Conservation (phyloP, 2,888 invertebrate genomes). For the Helobdella robusta region DNA sequence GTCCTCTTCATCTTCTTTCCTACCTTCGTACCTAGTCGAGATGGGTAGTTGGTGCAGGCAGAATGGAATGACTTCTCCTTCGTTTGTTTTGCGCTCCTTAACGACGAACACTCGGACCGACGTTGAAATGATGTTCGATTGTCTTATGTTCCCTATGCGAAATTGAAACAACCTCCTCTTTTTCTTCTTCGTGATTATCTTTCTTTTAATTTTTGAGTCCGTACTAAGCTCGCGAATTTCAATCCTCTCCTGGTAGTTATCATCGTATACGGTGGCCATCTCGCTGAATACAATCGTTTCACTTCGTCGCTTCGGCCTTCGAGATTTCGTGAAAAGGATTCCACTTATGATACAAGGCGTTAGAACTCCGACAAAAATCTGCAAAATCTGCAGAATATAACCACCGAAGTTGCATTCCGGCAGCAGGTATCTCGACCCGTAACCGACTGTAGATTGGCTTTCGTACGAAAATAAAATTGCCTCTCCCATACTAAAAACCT, state of each 20-base stretch:
- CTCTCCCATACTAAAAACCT: background rate
- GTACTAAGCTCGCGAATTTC: no score
- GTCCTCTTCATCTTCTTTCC: background rate
- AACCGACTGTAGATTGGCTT: slow-evolving; percentile 10
- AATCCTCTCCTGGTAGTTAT: background rate
- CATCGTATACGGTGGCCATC: slow-evolving; percentile 7
- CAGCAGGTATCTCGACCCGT: slow-evolving; percentile 10
- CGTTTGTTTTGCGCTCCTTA: slow-evolving; percentile 10
- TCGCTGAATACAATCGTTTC: slow-evolving; percentile 12
- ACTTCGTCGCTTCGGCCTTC: background rate
- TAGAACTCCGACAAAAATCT: slow-evolving; percentile 10
- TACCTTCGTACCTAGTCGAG: background rate
- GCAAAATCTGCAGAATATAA: background rate
- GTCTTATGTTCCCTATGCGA: slow-evolving; percentile 15
- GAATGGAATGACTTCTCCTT: slow-evolving; percentile 17
- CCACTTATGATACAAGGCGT: background rate
- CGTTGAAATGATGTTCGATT: slow-evolving; percentile 3
- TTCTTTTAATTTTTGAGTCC: background rate
- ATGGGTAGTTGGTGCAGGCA: slow-evolving; percentile 13
- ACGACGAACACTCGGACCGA: background rate
- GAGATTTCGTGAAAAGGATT: background rate
- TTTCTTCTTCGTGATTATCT: background rate
- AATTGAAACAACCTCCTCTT: slow-evolving; percentile 1
- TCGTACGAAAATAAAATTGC: slow-evolving; percentile 14
- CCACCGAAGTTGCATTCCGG: background rate